Evolutionary conservation across 2,113 vertebrate species (phyloP).

Genomic region (Microcebus tavaratra): DNA sequence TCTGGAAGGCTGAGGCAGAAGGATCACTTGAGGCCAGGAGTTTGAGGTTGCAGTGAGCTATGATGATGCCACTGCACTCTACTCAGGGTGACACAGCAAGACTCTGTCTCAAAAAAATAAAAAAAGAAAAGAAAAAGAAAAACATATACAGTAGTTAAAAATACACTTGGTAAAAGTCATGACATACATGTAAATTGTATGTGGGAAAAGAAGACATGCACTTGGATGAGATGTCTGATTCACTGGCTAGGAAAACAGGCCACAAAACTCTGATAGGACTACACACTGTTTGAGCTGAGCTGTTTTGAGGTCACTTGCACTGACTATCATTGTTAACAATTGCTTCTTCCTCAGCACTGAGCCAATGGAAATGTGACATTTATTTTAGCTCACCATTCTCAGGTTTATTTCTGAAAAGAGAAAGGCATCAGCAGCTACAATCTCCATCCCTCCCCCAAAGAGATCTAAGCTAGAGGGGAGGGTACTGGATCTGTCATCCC

Average conservation of each 20-base stretch:
- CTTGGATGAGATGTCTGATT: neutral
- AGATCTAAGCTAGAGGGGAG: neutral
- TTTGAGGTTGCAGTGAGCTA: no score
- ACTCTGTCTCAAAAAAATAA: no score
- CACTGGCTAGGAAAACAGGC: neutral
- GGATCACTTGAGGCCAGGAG: no score
- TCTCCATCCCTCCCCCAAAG: neutral
- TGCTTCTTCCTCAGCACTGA: slow-evolving; percentile 14
- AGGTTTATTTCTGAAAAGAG: neutral
- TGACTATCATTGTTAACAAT: neutral
- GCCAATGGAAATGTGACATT: neutral
- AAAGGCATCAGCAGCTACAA: neutral
- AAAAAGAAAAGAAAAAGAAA: neutral
- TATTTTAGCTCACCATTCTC: neutral
- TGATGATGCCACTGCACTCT: no score
- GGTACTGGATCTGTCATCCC: neutral
- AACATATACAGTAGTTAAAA: neutral
- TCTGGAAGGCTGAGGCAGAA: no score
- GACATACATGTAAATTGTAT: neutral
- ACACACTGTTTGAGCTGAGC: neutral
- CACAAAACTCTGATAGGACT: neutral
- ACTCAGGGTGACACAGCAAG: no score
- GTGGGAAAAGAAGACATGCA: neutral
- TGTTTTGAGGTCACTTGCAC: neutral
- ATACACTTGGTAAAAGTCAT: neutral